A percentile compares a stretch with the other conserved stretches of the same genome.
phyloP scores from a whole-genome alignment of 2,888 invertebrate species.

The Patella caerulea region DNA sequence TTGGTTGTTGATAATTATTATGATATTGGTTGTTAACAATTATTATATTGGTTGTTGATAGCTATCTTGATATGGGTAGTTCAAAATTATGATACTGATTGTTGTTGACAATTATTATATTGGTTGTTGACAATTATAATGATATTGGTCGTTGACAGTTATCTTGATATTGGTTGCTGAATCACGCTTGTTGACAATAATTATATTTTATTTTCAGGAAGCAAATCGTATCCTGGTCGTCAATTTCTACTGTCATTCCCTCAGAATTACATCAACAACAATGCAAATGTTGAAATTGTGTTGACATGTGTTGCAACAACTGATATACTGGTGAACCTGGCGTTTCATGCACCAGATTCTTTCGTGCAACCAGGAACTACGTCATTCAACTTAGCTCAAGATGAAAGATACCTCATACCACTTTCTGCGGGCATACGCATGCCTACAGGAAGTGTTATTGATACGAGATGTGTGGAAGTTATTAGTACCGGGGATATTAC shows the following conservation, averaged over 20 bases:
- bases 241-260: not conserved
- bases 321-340: not conserved
- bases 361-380: not conserved
- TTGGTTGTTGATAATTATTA: too few species aligned
- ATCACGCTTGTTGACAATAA: too few species aligned
- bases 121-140: too few species aligned
- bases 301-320: not conserved
- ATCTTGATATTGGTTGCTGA: too few species aligned
- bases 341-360: not conserved
- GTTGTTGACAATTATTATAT: too few species aligned
- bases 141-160: too few species aligned
- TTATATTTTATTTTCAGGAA: too few species aligned
- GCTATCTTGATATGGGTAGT: too few species aligned
- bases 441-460: constrained; percentile 14
- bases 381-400: not conserved
- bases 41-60: too few species aligned
- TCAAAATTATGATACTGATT: too few species aligned
- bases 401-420: not conserved
- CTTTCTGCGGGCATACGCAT: not conserved
- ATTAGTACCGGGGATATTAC: not conserved
- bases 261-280: not conserved
- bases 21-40: too few species aligned
- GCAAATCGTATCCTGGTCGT: not conserved
- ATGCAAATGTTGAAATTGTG: not conserved
- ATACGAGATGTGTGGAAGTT: constrained; percentile 15